Base-by-base conservation (phyloP, 1,140 invertebrate species). In the Drosophila sp. region DNA sequence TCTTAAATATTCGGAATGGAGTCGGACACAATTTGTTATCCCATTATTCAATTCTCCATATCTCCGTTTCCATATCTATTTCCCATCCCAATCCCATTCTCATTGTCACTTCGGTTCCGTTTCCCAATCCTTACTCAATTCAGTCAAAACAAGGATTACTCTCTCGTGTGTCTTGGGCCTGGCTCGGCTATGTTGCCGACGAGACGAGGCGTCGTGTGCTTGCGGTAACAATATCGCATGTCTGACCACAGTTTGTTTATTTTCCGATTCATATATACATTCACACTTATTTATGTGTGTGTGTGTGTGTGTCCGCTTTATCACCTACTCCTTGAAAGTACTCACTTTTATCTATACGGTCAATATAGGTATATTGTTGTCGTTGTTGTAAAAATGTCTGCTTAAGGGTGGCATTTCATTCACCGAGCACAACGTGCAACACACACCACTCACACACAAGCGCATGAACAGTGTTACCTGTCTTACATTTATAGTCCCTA, bases 331-430 rank as follows among this genome's bases (percentile, higher is more conserved):
- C 61, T 43, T 43, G 71, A 72, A 75, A 87, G 65, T 74, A 74
- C 45, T 64, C 45, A 73, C 51, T 80, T 80, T 82, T 80, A 87
- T 86, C 82, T 87, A 81, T 78, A 81, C 67, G 82, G 82, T 81
- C 82, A 87, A 87, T 80, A 87, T 81, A 65, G 58, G 74, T 75
- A 4, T 84, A 69, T 46, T 75, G n/a, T 84, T 72, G 41, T 25
- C 53, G 32, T 53, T 62, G 70, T 46, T 57, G 51, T 41, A 25
- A 34, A 40, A 59, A 40, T 65, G 36, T 57, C 32, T 61, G 57
- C 53, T 56, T 73, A 77, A 53, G 58, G 74, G 74, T 77, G 58
- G 73, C 38, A 63, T 67, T 72, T 67, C 13, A 58, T 65, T 72
- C 71, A 63, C 53, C 2, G 40, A 32, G 50, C 48, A 54, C 48